A percentile compares a stretch with the other conserved stretches of the same genome.
phyloP scores from a whole-genome alignment of 2,888 invertebrate genomes.

The Ennomos fuscantarius region DNA sequence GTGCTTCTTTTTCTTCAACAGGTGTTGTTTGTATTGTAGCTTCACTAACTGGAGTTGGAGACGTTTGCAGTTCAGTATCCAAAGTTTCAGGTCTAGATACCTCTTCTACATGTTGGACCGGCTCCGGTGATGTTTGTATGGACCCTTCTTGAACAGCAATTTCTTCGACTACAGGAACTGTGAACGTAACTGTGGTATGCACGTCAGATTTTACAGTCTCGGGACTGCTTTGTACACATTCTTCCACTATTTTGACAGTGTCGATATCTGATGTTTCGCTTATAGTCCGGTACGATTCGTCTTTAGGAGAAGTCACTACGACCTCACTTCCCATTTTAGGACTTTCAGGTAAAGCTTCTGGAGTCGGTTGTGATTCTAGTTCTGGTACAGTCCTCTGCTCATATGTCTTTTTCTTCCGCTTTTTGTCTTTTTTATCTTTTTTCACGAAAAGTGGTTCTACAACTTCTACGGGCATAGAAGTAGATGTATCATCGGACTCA shows the following conservation, averaged over 20 bases:
- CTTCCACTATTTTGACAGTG: conserved; percentile 88
- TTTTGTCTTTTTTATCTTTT: conserved; percentile 74
- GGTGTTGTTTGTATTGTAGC: conserved; percentile 87
- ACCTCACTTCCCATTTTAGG: conserved; percentile 79
- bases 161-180: conserved; percentile 86
- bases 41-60: conserved; percentile 78
- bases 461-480: conserved; percentile 60
- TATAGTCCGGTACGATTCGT: conserved; percentile 86
- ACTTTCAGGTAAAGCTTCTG: conserved; percentile 64
- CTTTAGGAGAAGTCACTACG: conserved; percentile 80
- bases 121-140: conserved; percentile 86
- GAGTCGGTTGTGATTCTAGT: conserved; percentile 34
- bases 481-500: conserved; percentile 68
- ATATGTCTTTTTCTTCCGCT: conserved; percentile 76
- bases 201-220: conserved; percentile 73
- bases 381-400: conserved; percentile 51
- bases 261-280: conserved; percentile 85
- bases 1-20: conserved; percentile 67
- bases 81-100: conserved; percentile 59
- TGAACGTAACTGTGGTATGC: conserved; percentile 82
- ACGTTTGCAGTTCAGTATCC: conserved; percentile 81
- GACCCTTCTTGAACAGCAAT: conserved; percentile 84
- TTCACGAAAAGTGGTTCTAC: conserved; percentile 52
- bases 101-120: conserved; percentile 64
- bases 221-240: conserved; percentile 84